Percentiles rank a stretch among this genome's conserved stretches.
Evolutionary conservation across 2,888 invertebrate genomes (phyloP).

Genomic region (Neocrepidodera transversa): DNA sequence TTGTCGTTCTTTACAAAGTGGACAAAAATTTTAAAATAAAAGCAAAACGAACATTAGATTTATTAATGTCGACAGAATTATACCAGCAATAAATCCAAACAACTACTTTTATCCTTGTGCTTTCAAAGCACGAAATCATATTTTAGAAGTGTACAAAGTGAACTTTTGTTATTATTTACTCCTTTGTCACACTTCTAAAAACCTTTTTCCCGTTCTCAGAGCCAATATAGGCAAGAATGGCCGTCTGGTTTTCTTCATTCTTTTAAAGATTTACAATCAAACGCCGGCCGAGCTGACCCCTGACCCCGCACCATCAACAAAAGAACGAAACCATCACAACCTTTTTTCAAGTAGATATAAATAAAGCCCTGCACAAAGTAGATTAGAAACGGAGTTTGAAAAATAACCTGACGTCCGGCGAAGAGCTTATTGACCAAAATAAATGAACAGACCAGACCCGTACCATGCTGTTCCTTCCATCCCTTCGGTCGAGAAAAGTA

Average conservation of each 20-base stretch:
- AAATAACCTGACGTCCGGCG: conserved; percentile 30
- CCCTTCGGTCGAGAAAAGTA: conserved; percentile 5
- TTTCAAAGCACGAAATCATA: background rate
- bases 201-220: conserved; percentile 11
- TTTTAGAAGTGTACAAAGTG: conserved; percentile 5
- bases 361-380: conserved; percentile 28
- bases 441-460: conserved; percentile 19
- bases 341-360: conserved; percentile 30
- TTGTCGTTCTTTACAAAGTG: no score
- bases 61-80: no score
- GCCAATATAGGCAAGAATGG: conserved; percentile 18
- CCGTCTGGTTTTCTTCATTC: conserved; percentile 17
- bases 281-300: conserved; percentile 19
- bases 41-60: no score
- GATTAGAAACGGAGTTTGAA: conserved; percentile 29
- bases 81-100: no score
- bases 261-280: conserved; percentile 22
- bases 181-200: conserved; percentile 20
- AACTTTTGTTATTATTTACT: conserved; percentile 13
- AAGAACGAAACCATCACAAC: conserved; percentile 29
- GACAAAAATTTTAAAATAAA: no score
- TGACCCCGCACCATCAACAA: conserved; percentile 25
- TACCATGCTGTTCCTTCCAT: conserved; percentile 9
- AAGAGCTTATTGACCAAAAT: conserved; percentile 33
- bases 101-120: no score